Percentiles rank a stretch among this genome's conserved stretches.
Evolutionary conservation across 2,797 vertebrate species (phyloP).

Genomic region (Darevskia nairensis): DNA sequence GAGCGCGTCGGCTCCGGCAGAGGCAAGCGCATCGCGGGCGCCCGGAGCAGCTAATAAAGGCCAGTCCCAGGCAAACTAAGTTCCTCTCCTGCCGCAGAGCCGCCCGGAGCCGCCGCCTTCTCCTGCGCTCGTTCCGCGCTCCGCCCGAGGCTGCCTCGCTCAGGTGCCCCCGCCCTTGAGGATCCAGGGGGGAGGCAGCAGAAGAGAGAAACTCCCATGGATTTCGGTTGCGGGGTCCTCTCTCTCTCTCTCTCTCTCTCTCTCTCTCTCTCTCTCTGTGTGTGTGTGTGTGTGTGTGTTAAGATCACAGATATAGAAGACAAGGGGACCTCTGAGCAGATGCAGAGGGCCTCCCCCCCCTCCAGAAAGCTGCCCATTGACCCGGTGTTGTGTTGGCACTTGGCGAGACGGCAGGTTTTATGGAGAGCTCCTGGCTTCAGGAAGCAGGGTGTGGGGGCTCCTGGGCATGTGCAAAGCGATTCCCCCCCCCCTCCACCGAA

Average conservation of each 20-base stretch:
- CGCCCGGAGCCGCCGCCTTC: background rate
- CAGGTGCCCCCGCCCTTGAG: no score
- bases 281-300: no score
- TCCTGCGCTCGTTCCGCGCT: background rate
- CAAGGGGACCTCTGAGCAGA: background rate
- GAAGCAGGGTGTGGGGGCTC: no score
- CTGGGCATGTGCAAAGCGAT: background rate
- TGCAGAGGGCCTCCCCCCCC: background rate
- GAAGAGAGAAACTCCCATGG: no score
- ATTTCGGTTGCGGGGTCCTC: no score
- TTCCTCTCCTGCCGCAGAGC: background rate
- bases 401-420: no score
- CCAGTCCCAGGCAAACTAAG: background rate
- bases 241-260: fast-evolving
- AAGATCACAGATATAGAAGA: background rate
- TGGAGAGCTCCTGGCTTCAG: no score
- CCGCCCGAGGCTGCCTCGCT: background rate
- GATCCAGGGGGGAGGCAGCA: no score
- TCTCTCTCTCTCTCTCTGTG: no score
- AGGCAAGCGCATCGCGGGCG: background rate
- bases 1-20: background rate
- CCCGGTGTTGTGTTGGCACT: background rate
- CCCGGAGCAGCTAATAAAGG: background rate
- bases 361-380: background rate
- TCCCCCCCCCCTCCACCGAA: no score